Base-by-base conservation (phyloP, 1,140 invertebrate genomes). In the Glossosoma conforme region DNA sequence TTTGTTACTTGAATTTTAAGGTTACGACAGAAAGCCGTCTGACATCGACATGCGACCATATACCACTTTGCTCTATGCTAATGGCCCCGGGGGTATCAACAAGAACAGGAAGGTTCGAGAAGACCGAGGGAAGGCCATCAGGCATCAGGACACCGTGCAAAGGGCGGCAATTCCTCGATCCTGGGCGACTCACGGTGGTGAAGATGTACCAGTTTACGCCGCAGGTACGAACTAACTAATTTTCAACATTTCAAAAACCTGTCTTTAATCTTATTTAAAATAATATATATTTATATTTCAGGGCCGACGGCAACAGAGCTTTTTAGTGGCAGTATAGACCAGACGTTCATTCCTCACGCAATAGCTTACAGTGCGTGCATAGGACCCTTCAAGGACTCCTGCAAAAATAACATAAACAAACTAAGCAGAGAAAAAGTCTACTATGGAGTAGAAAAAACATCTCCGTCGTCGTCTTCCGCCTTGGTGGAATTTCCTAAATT, bases 171-270 rank as follows among this genome's bases (percentile, higher is more conserved):
- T 85, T 0, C 84, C 84, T 0, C 65, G 82, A 24, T 78, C 82
- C 48, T 87, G 84, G 81, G 85, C 85, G 9, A 91, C 89, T 0
- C 91, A 93, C 61, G 89, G 87, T 0, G 91, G 88, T 5, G 91
- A 93, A 69, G 91, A 93, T 66, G 91, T 94, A 1, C 84, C 87
- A 0, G 82, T 91, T 14, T 92, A 89, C 61, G 87, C 90, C 11
- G 75, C 82, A 48, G 89, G 90, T 71, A 62, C 44, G 6, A 28
- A 28, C 6, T 28, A 8, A n/a, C n/a, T 28, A 8, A 28, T 8
- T 28, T n/a, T 28, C 25, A 28, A 28, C n/a, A 6, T 28, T n/a
- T n/a, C 6, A n/a, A 6, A 6, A 28, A 28, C n/a, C 25, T 28
- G n/a, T 8, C 8, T 14, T 37, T 14, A 37, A 37, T 17, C 14